Evolutionary conservation across 1,140 invertebrate species (phyloP), one percentile per base, ranked within the genome.

Genomic region (Lepidurus apus): DNA sequence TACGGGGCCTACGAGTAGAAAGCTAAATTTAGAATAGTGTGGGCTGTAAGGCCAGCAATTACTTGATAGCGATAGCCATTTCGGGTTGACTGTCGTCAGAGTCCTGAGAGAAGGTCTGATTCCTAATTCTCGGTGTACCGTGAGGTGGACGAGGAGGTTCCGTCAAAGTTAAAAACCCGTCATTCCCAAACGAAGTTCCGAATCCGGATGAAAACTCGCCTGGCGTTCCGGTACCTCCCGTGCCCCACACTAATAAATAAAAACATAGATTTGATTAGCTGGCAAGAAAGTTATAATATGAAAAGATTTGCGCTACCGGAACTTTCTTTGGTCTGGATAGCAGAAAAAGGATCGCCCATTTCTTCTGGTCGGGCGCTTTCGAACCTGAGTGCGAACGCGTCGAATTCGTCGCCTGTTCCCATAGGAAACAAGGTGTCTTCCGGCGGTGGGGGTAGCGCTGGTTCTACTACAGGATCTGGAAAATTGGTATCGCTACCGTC

Each of bases 311-410:
- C 24, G 26, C 78, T 80, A 80, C 81, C 79, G 43, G 75, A 78
- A 24, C 75, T 74, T 34, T 78, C 81, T 34, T 75, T 80, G 26
- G 47, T 80, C 42, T 79, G 80, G 43, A 80, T 80, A 7, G 81
- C 78, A 13, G 82, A 81, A 79, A 86, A 86, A 26, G 86, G 83
- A 81, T 85, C 85, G 78, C 83, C 42, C 43, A n/a, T 42, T 43
- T 80, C 80, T 17, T 81, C 80, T 74, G 17, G 47, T 11, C 47
- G 73, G 87, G 91, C 89, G 43, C 82, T 86, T 75, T 95, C 93
- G 81, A 96, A 96, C 84, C 95, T 94, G 1, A 92, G 91, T 3
- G 93, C 90, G 82, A 96, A 96, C 1, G 92, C 93, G 84, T 95
- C 93, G 79, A 93, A 93, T 21, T 90, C 89, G 80, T 93, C 91